Evolutionary conservation across 1,140 invertebrate genomes (phyloP).

Genomic region (Luehdorfia chinensis): DNA sequence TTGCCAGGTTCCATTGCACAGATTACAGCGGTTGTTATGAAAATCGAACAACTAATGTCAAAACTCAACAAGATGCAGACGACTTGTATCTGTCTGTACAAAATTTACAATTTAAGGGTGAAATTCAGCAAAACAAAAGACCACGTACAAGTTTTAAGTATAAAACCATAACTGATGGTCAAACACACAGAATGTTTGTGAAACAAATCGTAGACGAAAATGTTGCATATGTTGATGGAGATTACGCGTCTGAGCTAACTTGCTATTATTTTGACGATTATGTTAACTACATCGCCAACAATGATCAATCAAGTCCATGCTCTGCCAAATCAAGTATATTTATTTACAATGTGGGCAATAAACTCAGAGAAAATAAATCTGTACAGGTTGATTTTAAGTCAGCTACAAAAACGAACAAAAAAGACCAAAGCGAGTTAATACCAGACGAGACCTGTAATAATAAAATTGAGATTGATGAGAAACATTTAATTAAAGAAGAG

Average conservation of each 20-base stretch:
- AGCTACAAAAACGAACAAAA: conserved; percentile 20
- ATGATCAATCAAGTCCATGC: conserved; percentile 41
- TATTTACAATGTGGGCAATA: conserved; percentile 24
- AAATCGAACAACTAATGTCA: too few species aligned
- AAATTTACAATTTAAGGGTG: conserved; percentile 59
- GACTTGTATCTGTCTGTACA: conserved; percentile 56
- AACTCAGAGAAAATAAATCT: conserved; percentile 36
- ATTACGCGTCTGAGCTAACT: conserved; percentile 40
- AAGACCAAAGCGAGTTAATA: conserved; percentile 18
- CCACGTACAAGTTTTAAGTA: conserved; percentile 60
- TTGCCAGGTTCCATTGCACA: too few species aligned
- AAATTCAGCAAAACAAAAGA: conserved; percentile 42
- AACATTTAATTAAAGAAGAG: conserved; percentile 1
- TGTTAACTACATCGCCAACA: conserved; percentile 48
- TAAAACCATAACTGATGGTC: conserved; percentile 35
- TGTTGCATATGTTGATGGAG: conserved; percentile 29
- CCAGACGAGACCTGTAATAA: conserved; percentile 21
- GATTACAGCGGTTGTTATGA: too few species aligned
- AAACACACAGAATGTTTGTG: conserved; percentile 63
- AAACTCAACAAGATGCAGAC: conserved; percentile 26
- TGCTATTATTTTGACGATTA: conserved; percentile 62
- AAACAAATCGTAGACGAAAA: conserved; percentile 50
- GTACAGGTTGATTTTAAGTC: conserved; percentile 33
- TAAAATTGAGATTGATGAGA: conserved; percentile 22
- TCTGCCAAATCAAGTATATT: conserved; percentile 48